Base-by-base conservation (phyloP, 2,888 invertebrate species). In the Acrocyrtus sp. region DNA sequence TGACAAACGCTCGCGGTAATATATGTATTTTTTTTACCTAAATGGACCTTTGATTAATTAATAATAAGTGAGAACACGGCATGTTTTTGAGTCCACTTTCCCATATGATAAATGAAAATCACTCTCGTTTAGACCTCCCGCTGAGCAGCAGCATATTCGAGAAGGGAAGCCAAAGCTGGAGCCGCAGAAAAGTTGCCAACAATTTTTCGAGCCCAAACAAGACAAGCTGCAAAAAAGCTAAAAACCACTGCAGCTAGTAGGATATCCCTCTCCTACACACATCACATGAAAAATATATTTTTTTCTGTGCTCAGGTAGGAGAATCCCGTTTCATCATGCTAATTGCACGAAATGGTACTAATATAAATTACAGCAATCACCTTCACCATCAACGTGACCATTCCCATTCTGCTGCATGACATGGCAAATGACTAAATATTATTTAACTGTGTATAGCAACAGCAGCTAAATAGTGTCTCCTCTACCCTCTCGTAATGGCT, bases 61-160 rank as follows among this genome's bases (percentile, higher is more conserved):
- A 51, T 63, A 63, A 60, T 19, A 62, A 70, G 70, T 70, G 70
- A 70, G 70, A 70, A 70, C 70, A 62, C 34, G 34, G 29, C 56
- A 62, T 22, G 24, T 47, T 15, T 62, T 53, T 15, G 63, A 39
- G 50, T 69, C 54, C 39, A 39, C 51, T 56, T 15, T 21, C 29
- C 21, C 2, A 21, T 45, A 53, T 70, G 70, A 70, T 70, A 63
- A 63, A 63, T 63, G 63, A 61, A 63, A 70, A 70, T 70, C 70
- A 41, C 51, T 27, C 43, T 48, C n/a, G 34, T 19, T 67, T 50
- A 10, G 45, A 51, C 70, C 63, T 21, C 70, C 70, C 47, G 57
- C 63, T 56, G 70, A 10, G 19, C 21, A n/a, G 22, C 12, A 29
- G 47, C 53, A 54, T 8, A 39, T 48, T 48, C 22, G 3, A 56